Base-by-base conservation (phyloP, 2,888 invertebrate genomes). In the Dione vanillae region DNA sequence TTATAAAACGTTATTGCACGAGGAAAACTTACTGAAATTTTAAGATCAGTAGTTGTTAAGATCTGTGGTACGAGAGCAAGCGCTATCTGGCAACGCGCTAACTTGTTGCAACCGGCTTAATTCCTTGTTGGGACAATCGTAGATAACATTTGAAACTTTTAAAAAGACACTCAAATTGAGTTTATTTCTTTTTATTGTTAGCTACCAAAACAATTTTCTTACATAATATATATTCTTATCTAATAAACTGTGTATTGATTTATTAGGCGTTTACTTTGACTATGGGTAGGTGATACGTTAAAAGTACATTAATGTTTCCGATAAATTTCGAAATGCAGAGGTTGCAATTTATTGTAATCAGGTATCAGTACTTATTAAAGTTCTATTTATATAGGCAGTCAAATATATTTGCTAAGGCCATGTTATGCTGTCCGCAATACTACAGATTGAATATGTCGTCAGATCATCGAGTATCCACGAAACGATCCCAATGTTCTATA, bases 61-160 rank as follows among this genome's bases (percentile, higher is more conserved):
- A 61, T 69, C 69, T 68, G 54, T 58, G 67, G 71, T 49, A 67
- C 56, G 65, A 62, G 64, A 43, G 65, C 67, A 68, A 69, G 69
- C 75, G 65, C 73, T 71, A 70, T 70, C 65, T 69, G n/a, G 69
- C 52, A 64, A 72, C 72, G 70, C 70, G 67, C 69, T 67, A 70
- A 74, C 70, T 71, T 65, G 67, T 70, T 68, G 70, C 65, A 68
- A 71, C 68, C 54, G 59, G 73, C 69, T 73, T n/a, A 71, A 75
- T 71, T 73, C 68, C 70, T 73, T 71, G 69, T 70, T 62, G 58
- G n/a, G 69, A 71, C 69, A 65, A 73, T 35, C 67, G 49, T 41
- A 59, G 27, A 43, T 69, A 69, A 69, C 67, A 65, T 49, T 64
- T 67, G 67, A 67, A 70, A 70, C 68, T 52, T 70, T 73, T 73